A percentile compares a stretch with the other conserved stretches of the same genome.
phyloP scores from a whole-genome alignment of 2,888 invertebrate genomes.

The Archips xylosteana region DNA sequence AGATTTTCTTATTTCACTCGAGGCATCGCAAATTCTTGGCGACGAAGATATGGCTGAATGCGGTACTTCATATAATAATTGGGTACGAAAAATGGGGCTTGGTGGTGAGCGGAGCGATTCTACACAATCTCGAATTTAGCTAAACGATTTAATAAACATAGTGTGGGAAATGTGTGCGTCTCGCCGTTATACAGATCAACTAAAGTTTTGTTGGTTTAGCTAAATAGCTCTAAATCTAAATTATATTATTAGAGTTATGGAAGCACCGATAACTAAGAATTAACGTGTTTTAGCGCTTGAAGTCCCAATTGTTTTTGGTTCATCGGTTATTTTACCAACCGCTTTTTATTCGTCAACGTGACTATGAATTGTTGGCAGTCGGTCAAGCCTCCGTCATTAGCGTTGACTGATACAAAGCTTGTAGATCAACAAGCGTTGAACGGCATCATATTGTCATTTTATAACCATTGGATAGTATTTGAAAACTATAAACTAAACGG shows the following conservation, averaged over 20 bases:
- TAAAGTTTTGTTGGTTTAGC: constrained; percentile 3
- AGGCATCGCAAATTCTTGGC: constrained; percentile 57
- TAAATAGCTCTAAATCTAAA: background rate
- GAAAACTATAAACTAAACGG: too few relatives aligned
- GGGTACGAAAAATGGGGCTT: constrained; percentile 43
- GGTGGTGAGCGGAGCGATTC: constrained; percentile 46
- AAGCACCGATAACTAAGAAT: background rate
- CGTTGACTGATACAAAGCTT: constrained; percentile 54
- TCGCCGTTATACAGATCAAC: background rate
- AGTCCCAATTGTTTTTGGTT: constrained; percentile 20
- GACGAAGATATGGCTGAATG: constrained; percentile 41
- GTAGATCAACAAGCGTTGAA: constrained; percentile 46
- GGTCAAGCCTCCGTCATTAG: constrained; percentile 59
- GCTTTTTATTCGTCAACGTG: constrained; percentile 50
- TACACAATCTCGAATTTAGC: constrained; percentile 4
- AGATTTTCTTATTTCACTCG: constrained; percentile 55
- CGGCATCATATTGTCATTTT: constrained; percentile 8
- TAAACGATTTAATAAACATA: constrained; percentile 11
- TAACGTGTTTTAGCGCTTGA: constrained; percentile 15
- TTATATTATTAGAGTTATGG: too few relatives aligned
- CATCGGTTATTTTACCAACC: constrained; percentile 31
- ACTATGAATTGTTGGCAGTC: constrained; percentile 61
- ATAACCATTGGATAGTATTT: constrained; percentile 1
- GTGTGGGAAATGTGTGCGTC: background rate
- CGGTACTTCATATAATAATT: constrained; percentile 50